phyloP scores from a whole-genome alignment of 2,888 invertebrate species.

The Agonopterix subpropinquella region DNA sequence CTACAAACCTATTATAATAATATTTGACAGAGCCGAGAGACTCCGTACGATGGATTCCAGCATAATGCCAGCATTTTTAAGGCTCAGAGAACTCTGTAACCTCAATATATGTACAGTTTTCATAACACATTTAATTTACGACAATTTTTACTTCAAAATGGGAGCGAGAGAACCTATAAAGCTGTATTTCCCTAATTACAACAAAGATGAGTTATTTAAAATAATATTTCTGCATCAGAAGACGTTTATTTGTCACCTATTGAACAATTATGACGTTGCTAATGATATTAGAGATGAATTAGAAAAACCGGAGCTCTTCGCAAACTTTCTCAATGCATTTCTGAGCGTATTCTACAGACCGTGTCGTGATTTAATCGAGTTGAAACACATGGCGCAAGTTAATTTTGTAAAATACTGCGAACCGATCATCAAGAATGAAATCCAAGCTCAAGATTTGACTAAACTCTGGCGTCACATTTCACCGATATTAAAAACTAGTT shows the following conservation, averaged over 20 bases:
- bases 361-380: slow-evolving; percentile 89
- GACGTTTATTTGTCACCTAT: slow-evolving; percentile 42
- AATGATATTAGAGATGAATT: slow-evolving; percentile 41
- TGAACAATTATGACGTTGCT: slow-evolving; percentile 37
- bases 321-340: slow-evolving; percentile 87
- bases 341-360: slow-evolving; percentile 89
- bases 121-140: slow-evolving; percentile 85
- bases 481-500: slow-evolving; percentile 82
- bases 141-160: slow-evolving; percentile 84
- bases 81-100: slow-evolving; percentile 82
- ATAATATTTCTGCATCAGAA: slow-evolving; percentile 58
- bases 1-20: slow-evolving; percentile 75
- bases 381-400: slow-evolving; percentile 85
- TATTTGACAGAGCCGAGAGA: slow-evolving; percentile 89
- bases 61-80: slow-evolving; percentile 82
- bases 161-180: slow-evolving; percentile 83
- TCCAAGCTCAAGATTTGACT: slow-evolving; percentile 77
- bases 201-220: slow-evolving; percentile 78
- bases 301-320: slow-evolving; percentile 78
- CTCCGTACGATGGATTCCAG: slow-evolving; percentile 84
- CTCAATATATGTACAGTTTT: slow-evolving; percentile 85
- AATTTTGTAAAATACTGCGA: slow-evolving; percentile 87
- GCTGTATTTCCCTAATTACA: slow-evolving; percentile 88
- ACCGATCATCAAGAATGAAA: slow-evolving; percentile 82
- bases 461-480: slow-evolving; percentile 88